Percentiles rank a stretch among this genome's conserved stretches.
Conservation (phyloP, 2,113 vertebrate genomes). For the Poeciliopsis turrubarensis region DNA sequence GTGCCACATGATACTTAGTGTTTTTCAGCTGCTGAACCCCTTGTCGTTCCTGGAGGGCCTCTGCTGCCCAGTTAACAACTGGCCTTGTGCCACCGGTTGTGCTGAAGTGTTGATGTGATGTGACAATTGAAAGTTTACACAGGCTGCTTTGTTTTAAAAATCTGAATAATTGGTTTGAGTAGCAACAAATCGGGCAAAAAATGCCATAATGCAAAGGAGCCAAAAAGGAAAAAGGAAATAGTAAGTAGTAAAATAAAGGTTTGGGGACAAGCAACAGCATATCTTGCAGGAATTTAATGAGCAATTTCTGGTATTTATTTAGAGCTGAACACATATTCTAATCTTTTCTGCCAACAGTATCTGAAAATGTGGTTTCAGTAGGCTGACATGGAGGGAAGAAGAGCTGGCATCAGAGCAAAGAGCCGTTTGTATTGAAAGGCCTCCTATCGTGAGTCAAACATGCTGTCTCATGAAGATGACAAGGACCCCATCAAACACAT, state of each 20-base stretch:
- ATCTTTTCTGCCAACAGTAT: background rate
- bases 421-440: constrained; percentile 57
- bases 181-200: background rate
- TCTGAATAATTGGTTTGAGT: background rate
- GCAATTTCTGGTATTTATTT: background rate
- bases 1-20: background rate
- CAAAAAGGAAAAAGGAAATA: background rate
- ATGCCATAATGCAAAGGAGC: background rate
- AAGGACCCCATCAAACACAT: constrained; percentile 68
- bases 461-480: constrained; percentile 70
- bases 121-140: background rate
- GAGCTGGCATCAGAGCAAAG: constrained; percentile 58
- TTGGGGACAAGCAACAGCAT: background rate
- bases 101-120: background rate
- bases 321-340: background rate
- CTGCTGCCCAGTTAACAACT: background rate
- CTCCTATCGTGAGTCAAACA: constrained; percentile 70
- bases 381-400: constrained; percentile 36
- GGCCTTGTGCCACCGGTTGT: background rate
- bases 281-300: background rate
- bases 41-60: background rate
- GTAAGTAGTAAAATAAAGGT: background rate
- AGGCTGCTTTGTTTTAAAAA: background rate
- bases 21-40: constrained; percentile 9
- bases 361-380: constrained; percentile 22